phyloP scores from a whole-genome alignment of 2,113 vertebrate genomes.

The Centropus unirufus region DNA sequence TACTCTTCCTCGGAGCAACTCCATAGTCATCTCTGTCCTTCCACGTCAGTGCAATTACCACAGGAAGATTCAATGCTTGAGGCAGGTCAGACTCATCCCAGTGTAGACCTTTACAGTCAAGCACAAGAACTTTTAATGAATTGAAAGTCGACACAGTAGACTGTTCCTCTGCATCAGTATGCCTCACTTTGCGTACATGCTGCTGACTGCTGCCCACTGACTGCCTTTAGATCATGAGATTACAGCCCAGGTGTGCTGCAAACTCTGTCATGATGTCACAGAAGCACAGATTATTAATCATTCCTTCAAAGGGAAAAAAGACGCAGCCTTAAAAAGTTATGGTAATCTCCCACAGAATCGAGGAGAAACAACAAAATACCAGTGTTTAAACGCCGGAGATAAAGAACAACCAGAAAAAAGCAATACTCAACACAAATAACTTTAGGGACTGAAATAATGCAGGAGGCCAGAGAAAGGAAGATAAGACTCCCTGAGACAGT shows the following conservation, averaged over 20 bases:
- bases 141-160: fast-evolving
- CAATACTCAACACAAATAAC: neutral
- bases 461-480: neutral
- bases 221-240: neutral
- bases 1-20: neutral
- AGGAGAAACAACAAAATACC: neutral
- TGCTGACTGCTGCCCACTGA: neutral
- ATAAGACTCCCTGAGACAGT: neutral
- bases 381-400: neutral
- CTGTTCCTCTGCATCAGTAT: neutral
- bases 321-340: neutral
- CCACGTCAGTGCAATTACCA: neutral
- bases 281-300: neutral
- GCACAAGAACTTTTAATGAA: neutral
- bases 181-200: neutral
- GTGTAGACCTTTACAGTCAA: neutral
- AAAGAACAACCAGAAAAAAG: neutral
- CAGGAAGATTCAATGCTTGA: neutral
- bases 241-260: neutral
- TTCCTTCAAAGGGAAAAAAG: neutral
- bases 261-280: neutral
- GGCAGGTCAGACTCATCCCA: neutral
- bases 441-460: neutral
- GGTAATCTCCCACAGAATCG: neutral
- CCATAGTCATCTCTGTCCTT: neutral